Base-by-base conservation (phyloP, 2,797 vertebrate genomes). In the Muscicapa comitata region DNA sequence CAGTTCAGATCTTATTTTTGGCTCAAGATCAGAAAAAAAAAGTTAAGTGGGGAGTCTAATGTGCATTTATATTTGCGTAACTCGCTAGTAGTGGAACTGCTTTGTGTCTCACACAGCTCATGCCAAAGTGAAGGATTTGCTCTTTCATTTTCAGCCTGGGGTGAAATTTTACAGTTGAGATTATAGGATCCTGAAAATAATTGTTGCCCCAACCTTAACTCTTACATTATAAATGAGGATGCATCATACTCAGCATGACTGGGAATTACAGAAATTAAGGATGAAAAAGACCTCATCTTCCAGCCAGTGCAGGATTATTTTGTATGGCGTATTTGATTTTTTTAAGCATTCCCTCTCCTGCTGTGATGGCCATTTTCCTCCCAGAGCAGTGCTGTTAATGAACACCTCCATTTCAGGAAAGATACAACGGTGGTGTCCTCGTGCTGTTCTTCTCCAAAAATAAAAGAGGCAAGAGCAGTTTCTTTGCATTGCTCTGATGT, bases 151-250 rank as follows among this genome's bases (percentile, higher is more conserved):
- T 93, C 95, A 97, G 96, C 96, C 96, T 78, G 90, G 94, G 96
- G 96, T 96, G 96, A 97, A 96, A 96, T 97, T 97, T 96, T 95
- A 94, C 97, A 97, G 95, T 95, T 94, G 90, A 96, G 96, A 97
- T 97, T 96, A 97, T 96, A 93, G 93, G 92, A 97, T 96, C 93
- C 95, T 96, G 94, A 90, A 97, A 97, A 97, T 96, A 97, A 97
- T 97, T 97, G 95, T 97, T 97, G 96, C 94, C 94, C 95, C 92
- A 96, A 70, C 93, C 73, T 95, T 96, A 96, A 94, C 94, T 96
- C 93, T 63, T 94, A 91, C 96, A 95, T 97, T 96, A 97, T 97
- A 97, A 96, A 97, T 96, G 90, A 96, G 92, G 94, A 86, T 82
- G 92, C 94, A 96, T 96, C 95, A 93, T 90, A 93, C 93, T 95